These are phyloP conservation scores for Litoditis marina DNA, from an alignment of 2,888 invertebrate species.

Conservation along the genomic window DNA sequence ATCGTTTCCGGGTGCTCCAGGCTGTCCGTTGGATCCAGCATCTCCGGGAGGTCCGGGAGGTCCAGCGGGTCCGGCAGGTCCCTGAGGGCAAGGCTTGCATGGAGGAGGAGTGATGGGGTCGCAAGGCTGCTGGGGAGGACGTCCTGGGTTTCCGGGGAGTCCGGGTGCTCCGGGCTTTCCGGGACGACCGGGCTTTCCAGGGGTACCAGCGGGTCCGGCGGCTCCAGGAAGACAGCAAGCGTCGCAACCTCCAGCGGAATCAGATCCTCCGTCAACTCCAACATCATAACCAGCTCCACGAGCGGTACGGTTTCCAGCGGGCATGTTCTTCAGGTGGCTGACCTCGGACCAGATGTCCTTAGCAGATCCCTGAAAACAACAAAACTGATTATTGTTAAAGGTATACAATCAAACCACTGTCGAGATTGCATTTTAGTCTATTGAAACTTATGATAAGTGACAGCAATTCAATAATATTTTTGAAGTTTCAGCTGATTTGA, in stretches of 20 bases:
- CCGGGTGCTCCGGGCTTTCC: constrained; percentile 54
- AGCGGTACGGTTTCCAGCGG: constrained; percentile 20
- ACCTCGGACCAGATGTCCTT: constrained; percentile 19
- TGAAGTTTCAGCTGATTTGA: too few species aligned
- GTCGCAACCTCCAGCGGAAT: constrained; percentile 48
- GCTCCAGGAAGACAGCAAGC: constrained; percentile 54
- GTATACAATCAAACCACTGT: too few species aligned
- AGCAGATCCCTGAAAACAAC: constrained; percentile 15
- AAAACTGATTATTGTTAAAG: too few species aligned
- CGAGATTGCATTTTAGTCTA: too few species aligned
- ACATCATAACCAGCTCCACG: constrained; percentile 22
- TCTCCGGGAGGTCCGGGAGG: constrained; percentile 44
- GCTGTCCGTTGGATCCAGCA: constrained; percentile 36
- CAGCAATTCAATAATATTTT: too few species aligned
- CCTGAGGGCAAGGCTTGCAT: constrained; percentile 52
- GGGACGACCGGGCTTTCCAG: constrained; percentile 45
- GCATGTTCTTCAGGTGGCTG: constrained; percentile 13
- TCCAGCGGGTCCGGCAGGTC: constrained; percentile 48
- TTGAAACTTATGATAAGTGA: too few species aligned
- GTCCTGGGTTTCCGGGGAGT: constrained; percentile 50
- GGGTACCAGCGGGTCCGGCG: constrained; percentile 43
- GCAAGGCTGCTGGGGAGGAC: constrained; percentile 52
- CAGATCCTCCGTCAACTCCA: constrained; percentile 20
- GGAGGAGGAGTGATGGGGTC: constrained; percentile 53
- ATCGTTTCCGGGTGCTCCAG: constrained; percentile 42